Conservation (phyloP, 64 coral and sea anemone species). For the Porites lutea region DNA sequence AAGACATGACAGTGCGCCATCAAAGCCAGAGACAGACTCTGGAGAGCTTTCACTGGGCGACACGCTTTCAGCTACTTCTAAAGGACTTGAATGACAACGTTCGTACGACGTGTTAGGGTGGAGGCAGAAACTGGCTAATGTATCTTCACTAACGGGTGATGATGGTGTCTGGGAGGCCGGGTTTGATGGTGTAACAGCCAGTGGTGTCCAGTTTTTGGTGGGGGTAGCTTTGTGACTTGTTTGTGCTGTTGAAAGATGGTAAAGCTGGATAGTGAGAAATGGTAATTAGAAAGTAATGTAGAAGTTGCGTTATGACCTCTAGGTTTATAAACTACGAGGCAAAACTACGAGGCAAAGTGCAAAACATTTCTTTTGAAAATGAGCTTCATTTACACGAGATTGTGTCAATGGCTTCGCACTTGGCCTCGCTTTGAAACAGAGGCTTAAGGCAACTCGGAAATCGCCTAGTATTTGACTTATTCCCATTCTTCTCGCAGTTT, state of each 20-base stretch:
- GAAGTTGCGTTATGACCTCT: too few species aligned
- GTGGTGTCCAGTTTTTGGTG: constrained; percentile 1
- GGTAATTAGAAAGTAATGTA: too few species aligned
- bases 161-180: background rate
- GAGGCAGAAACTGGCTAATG: background rate
- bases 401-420: too few species aligned
- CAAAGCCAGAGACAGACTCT: background rate
- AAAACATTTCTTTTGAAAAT: too few species aligned
- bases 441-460: too few species aligned
- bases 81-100: background rate
- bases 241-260: background rate
- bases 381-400: too few species aligned
- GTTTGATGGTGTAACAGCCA: background rate
- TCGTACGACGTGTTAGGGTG: background rate
- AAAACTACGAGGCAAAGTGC: too few species aligned
- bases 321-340: too few species aligned
- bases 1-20: background rate
- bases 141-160: background rate
- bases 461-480: too few species aligned
- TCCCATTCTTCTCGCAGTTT: too few species aligned
- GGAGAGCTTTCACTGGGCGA: background rate
- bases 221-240: background rate
- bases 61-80: background rate
- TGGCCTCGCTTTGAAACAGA: too few species aligned
- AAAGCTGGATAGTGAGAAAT: background rate